phyloP scores from a whole-genome alignment of 2,113 vertebrate genomes.

The Mormyrus lacerda region DNA sequence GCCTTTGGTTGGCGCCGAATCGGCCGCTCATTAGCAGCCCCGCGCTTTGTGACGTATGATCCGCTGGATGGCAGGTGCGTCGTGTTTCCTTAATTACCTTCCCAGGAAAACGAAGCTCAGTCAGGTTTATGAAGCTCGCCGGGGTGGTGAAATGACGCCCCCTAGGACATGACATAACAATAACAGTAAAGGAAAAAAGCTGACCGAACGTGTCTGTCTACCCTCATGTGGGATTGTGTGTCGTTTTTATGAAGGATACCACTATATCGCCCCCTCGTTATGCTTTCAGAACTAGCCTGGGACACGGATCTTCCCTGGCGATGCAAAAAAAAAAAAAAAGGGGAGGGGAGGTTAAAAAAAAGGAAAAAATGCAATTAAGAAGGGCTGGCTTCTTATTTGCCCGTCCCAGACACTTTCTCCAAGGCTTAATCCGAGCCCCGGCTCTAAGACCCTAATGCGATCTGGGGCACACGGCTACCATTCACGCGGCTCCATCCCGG shows the following conservation, averaged over 20 bases:
- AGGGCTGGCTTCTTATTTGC: constrained; percentile 36
- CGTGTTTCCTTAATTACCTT: constrained; percentile 25
- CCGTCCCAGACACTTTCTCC: constrained; percentile 42
- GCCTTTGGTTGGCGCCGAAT: background rate
- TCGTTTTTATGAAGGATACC: background rate
- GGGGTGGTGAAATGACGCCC: background rate
- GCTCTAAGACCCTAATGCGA: constrained; percentile 43
- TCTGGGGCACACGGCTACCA: constrained; percentile 44
- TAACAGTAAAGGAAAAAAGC: constrained; percentile 10
- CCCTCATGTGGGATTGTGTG: constrained; percentile 9
- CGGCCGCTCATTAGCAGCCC: background rate
- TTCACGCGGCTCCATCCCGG: constrained; percentile 37
- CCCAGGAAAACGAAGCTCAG: background rate
- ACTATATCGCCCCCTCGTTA: constrained; percentile 12
- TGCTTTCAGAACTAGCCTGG: constrained; percentile 30
- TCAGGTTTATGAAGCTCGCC: background rate
- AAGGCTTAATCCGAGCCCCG: constrained; percentile 37
- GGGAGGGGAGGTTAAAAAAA: background rate
- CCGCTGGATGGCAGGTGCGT: constrained; percentile 33
- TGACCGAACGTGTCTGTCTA: background rate
- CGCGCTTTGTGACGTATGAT: constrained; percentile 6
- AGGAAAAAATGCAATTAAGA: constrained; percentile 42
- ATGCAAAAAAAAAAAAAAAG: background rate
- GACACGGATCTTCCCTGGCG: constrained; percentile 26
- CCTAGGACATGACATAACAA: background rate